phyloP scores from a whole-genome alignment of 2,888 invertebrate species.

The Julus scanicus region DNA sequence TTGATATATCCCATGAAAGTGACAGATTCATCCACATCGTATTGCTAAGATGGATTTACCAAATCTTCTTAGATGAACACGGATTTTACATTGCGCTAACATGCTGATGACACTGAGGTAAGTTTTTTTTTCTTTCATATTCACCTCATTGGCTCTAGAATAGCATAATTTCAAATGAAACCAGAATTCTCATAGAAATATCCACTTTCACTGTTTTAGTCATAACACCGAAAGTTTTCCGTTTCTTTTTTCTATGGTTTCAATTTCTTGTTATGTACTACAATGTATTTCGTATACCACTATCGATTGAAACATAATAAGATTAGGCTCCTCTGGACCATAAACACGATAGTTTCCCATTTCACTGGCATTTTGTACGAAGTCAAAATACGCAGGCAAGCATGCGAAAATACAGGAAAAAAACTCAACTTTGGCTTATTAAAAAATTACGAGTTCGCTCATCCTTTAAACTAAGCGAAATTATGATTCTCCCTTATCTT shows the following conservation, averaged over 20 bases:
- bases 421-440: neutral
- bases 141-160: neutral
- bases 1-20: neutral
- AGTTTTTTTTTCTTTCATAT: neutral
- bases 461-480: neutral
- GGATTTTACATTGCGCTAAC: neutral
- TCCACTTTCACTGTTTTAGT: neutral
- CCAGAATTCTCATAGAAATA: neutral
- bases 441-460: neutral
- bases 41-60: neutral
- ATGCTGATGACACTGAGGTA: neutral
- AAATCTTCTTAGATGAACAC: neutral
- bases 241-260: neutral
- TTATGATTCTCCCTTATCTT: neutral
- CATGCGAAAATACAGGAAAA: neutral
- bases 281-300: too few relatives aligned
- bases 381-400: constrained; percentile 3
- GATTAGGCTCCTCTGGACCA: neutral
- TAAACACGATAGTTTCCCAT: neutral
- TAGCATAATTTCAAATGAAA: neutral
- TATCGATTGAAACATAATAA: neutral
- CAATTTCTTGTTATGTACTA: neutral
- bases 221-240: neutral
- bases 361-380: neutral
- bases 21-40: neutral